phyloP scores from a whole-genome alignment of 2,888 invertebrate genomes.

The Galeruca laticollis region DNA sequence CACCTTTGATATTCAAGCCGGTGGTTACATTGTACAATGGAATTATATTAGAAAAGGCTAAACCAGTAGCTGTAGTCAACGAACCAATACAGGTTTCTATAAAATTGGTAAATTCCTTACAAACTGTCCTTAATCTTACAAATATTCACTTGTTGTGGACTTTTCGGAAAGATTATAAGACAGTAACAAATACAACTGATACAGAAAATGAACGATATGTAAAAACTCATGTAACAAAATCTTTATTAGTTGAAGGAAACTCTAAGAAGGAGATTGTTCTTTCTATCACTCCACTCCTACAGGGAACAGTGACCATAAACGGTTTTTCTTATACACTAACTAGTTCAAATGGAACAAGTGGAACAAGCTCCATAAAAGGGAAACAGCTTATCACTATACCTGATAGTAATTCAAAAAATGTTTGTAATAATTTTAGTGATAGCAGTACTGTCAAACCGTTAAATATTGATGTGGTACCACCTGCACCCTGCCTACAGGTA shows the following conservation, averaged over 20 bases:
- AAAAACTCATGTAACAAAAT: constrained; percentile 71
- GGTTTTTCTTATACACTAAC: constrained; percentile 71
- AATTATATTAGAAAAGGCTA: constrained; percentile 73
- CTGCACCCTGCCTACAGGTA: constrained; percentile 87
- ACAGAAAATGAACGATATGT: constrained; percentile 65
- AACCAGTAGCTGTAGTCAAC: constrained; percentile 80
- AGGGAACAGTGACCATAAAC: constrained; percentile 79
- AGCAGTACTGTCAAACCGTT: constrained; percentile 72
- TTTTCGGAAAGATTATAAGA: constrained; percentile 68
- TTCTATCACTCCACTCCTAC: constrained; percentile 78
- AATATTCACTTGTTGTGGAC: constrained; percentile 82
- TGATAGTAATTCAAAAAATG: constrained; percentile 40
- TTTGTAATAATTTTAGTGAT: constrained; percentile 63
- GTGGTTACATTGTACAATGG: constrained; percentile 80
- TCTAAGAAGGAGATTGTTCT: constrained; percentile 76
- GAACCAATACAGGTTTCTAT: constrained; percentile 87
- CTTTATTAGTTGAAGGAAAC: constrained; percentile 71
- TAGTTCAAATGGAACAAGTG: constrained; percentile 57
- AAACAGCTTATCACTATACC: constrained; percentile 71
- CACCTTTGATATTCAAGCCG: constrained; percentile 84
- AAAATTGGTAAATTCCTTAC: constrained; percentile 80
- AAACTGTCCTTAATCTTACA: constrained; percentile 77
- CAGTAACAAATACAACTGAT: constrained; percentile 62
- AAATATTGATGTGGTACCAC: constrained; percentile 80
- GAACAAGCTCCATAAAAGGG: constrained; percentile 70